Base-by-base conservation (phyloP, 2,888 invertebrate species). In the Polydrusus tereticollis region DNA sequence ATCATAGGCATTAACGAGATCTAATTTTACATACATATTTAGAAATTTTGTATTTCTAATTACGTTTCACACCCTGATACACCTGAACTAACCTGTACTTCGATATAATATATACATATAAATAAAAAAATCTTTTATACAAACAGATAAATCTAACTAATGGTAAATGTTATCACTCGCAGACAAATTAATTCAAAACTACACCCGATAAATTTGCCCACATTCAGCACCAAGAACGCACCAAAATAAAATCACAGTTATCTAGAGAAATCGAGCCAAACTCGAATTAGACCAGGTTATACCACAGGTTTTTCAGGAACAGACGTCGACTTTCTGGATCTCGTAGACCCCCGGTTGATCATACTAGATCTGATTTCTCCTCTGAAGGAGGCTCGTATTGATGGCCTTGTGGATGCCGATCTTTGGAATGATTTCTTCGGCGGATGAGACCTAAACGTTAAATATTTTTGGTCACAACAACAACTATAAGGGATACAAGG, bases 351-450 rank as follows among this genome's bases (percentile, higher is more conserved):
- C 67, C 88, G 87, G 72, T 87, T 87, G 69, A 89, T 82, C 78
- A 89, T 87, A 77, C 89, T 91, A 3, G 91, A 89, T 63, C 90
- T 86, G 1, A 89, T 86, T 83, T 92, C 92, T 0, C 91, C 92
- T 14, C 91, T 87, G 18, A 90, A 87, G 0, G 90, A 89, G 0
- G 90, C 90, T 65, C 89, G 86, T 71, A 90, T 85, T 1, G 91
- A 91, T 4, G 60, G 43, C 58, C 88, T 83, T 29, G 84, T 78
- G 12, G 73, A 71, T 6, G 21, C 36, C 2, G 73, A 64, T 47
- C 73, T 58, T 55, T 67, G 26, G 29, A 74, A 59, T 3, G 57
- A 18, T 33, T 66, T 43, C 38, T 67, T 63, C 4, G 66, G 52
- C 47, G 58, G 43, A 45, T 73, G n/a, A 6, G 52, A 12, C 50